phyloP scores from a whole-genome alignment of 1,140 invertebrate species.

The Rhynchophorus ferrugineus region DNA sequence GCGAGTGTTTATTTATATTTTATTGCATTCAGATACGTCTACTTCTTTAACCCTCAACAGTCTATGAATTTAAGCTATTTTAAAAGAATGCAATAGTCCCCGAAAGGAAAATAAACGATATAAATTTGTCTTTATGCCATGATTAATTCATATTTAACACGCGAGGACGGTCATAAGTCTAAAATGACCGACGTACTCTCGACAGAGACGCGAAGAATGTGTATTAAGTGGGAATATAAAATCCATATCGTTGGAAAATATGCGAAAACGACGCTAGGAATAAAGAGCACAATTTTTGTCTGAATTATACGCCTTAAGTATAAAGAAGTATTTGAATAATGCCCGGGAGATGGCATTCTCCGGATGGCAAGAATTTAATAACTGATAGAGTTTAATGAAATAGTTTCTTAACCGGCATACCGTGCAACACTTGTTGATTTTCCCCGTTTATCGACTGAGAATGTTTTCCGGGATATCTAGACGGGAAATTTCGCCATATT shows the following conservation, averaged over 20 bases:
- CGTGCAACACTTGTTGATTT: conserved; percentile 9
- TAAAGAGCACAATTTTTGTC: conserved; percentile 6
- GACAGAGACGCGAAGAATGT: neutral
- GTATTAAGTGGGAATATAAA: neutral
- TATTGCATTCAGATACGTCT: too few relatives aligned
- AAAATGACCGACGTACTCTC: too few relatives aligned
- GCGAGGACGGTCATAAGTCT: too few relatives aligned
- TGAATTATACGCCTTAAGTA: conserved; percentile 11
- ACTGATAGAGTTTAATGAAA: conserved; percentile 19
- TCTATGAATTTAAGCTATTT: too few relatives aligned
- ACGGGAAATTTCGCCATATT: too few relatives aligned
- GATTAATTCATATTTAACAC: too few relatives aligned
- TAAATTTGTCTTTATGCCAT: too few relatives aligned
- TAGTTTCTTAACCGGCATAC: conserved; percentile 15
- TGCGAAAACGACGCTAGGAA: neutral
- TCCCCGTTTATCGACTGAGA: neutral
- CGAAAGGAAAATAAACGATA: too few relatives aligned
- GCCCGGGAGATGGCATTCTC: conserved; percentile 8
- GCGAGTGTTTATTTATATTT: too few relatives aligned
- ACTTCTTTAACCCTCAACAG: too few relatives aligned
- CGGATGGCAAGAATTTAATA: conserved; percentile 13
- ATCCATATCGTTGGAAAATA: neutral
- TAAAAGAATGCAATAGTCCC: too few relatives aligned
- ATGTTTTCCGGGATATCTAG: too few relatives aligned
- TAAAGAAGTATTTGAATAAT: conserved; percentile 14